Evolutionary conservation across 2,113 vertebrate species (phyloP).

Genomic region (Microcebus murinus): DNA sequence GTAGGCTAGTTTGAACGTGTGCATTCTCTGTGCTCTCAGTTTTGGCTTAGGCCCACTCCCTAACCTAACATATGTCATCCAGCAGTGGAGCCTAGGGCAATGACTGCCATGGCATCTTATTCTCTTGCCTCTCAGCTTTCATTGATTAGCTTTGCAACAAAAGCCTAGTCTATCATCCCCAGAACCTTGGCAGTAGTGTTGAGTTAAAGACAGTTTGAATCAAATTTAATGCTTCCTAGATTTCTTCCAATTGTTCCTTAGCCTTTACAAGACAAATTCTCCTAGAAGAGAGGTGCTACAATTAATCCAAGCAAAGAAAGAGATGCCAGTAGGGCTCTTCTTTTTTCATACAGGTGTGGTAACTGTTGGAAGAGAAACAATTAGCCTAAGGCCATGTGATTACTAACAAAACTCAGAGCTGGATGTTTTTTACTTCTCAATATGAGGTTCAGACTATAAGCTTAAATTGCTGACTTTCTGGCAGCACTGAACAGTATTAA

Average conservation of each 20-base stretch:
- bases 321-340: background rate
- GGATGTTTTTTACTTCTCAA: background rate
- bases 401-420: background rate
- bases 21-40: background rate
- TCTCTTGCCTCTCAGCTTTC: conserved; percentile 9
- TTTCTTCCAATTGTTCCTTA: conserved; percentile 31
- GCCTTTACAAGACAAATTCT: conserved; percentile 2
- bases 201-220: background rate
- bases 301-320: conserved; percentile 30
- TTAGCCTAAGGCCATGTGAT: background rate
- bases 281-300: background rate
- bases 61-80: conserved; percentile 1
- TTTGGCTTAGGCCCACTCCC: background rate
- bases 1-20: background rate
- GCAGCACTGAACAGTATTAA: background rate
- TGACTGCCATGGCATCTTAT: background rate
- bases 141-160: conserved; percentile 29
- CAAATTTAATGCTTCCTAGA: background rate
- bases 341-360: background rate
- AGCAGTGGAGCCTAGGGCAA: background rate
- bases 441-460: background rate
- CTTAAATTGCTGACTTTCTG: conserved; percentile 5
- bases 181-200: background rate
- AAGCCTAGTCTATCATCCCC: background rate
- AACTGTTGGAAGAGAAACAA: conserved; percentile 6